Percentiles rank a stretch among this genome's conserved stretches.
phyloP scores from a whole-genome alignment of 2,797 vertebrate species.

The Yasuhikotakia modesta region DNA sequence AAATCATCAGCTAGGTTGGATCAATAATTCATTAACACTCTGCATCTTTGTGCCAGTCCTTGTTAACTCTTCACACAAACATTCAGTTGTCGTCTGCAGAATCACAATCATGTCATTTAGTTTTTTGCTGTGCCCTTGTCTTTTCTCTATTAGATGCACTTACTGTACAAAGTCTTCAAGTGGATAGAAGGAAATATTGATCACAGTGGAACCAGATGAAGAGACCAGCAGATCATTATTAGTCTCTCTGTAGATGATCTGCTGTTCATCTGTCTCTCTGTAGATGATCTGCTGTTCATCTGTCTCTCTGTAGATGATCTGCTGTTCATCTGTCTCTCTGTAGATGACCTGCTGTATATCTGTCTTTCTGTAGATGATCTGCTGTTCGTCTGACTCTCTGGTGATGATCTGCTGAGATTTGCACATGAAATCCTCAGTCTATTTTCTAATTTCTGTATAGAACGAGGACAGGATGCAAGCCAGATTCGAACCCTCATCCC shows the following conservation, averaged over 20 bases:
- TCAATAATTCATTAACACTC: constrained; percentile 83
- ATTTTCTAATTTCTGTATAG: not conserved
- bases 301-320: no score
- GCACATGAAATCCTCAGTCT: not conserved
- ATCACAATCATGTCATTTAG: not conserved
- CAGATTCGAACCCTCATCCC: not conserved
- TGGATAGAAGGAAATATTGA: constrained; percentile 35
- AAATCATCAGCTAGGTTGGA: constrained; percentile 79
- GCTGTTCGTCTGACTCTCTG: no score
- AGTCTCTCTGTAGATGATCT: no score
- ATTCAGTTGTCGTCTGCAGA: constrained; percentile 1
- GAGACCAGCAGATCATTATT: constrained; percentile 1
- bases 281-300: no score
- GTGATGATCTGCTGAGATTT: no score
- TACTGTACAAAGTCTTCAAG: constrained; percentile 36
- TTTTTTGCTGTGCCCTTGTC: constrained; percentile 45
- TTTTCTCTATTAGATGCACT: constrained; percentile 30
- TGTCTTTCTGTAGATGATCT: no score
- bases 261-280: no score
- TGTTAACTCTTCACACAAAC: constrained; percentile 32
- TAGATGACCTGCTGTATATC: no score
- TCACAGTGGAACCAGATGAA: constrained; percentile 7
- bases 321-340: no score
- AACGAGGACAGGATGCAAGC: not conserved
- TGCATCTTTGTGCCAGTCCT: constrained; percentile 65